phyloP scores from a whole-genome alignment of 1,140 invertebrate species.

The Papilio xuthus region DNA sequence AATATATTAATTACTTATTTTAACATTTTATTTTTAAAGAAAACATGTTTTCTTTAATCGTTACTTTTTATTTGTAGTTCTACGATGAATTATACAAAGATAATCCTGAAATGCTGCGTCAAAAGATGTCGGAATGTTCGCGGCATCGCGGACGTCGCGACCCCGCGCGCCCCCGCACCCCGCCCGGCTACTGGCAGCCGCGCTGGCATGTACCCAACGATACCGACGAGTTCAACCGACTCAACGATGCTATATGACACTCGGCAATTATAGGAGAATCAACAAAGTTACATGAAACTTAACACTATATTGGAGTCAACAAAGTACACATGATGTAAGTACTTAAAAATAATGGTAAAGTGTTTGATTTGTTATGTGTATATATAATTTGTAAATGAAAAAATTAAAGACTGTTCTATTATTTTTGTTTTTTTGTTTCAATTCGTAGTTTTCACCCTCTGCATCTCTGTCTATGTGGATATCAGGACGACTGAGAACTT shows the following conservation, averaged over 20 bases:
- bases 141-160: slow-evolving; percentile 69
- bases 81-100: slow-evolving; percentile 69
- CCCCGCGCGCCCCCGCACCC: slow-evolving; percentile 64
- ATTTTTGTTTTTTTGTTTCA: not conserved
- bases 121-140: slow-evolving; percentile 74
- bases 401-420: not conserved
- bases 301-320: not conserved
- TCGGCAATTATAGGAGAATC: not conserved
- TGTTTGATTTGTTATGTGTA: not conserved
- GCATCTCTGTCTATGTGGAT: no score
- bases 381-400: no score
- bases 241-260: slow-evolving; percentile 59
- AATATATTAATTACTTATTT: no score
- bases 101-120: slow-evolving; percentile 64
- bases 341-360: not conserved
- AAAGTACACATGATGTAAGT: not conserved
- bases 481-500: no score
- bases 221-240: slow-evolving; percentile 73
- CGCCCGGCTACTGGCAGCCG: slow-evolving; percentile 73
- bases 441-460: no score
- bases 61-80: slow-evolving; percentile 52
- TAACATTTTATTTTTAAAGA: no score
- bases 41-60: no score
- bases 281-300: not conserved
- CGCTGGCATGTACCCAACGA: slow-evolving; percentile 70